A percentile compares a stretch with the other conserved stretches of the same genome.
phyloP scores from a whole-genome alignment of 2,113 vertebrate genomes.

The Psilopogon haemacephalus region DNA sequence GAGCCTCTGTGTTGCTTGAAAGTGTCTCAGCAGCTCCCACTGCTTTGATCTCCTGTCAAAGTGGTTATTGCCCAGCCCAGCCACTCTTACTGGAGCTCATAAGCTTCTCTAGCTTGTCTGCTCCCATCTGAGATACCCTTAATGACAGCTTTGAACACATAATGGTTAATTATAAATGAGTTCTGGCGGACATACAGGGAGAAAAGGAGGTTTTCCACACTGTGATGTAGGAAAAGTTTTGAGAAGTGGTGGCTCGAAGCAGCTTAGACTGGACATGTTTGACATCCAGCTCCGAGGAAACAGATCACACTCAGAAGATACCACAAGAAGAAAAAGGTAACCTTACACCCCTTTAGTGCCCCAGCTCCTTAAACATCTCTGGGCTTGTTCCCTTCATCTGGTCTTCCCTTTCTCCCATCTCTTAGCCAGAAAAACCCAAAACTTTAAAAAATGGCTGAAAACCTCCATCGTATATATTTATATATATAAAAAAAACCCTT shows the following conservation, averaged over 20 bases:
- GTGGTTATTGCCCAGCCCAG: neutral
- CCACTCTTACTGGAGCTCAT: neutral
- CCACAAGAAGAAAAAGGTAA: neutral
- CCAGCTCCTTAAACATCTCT: accelerated
- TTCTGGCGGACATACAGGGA: neutral
- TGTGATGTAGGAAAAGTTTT: neutral
- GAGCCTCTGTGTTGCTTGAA: neutral
- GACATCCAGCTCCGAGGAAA: neutral
- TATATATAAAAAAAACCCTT: neutral
- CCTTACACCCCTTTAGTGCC: neutral
- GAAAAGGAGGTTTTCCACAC: neutral
- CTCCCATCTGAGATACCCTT: neutral
- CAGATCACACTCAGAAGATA: neutral
- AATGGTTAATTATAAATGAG: accelerated
- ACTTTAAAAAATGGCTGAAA: neutral
- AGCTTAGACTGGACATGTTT: neutral
- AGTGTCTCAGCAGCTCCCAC: neutral
- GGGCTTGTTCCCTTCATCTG: neutral
- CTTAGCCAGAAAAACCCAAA: neutral
- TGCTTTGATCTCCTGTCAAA: neutral
- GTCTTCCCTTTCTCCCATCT: neutral
- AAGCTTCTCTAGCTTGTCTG: neutral
- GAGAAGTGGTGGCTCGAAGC: neutral
- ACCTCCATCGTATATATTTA: too few species aligned
- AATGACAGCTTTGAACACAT: accelerated